Base-by-base conservation (phyloP, 1,140 invertebrate genomes). In the Atopsyche davidsoni region DNA sequence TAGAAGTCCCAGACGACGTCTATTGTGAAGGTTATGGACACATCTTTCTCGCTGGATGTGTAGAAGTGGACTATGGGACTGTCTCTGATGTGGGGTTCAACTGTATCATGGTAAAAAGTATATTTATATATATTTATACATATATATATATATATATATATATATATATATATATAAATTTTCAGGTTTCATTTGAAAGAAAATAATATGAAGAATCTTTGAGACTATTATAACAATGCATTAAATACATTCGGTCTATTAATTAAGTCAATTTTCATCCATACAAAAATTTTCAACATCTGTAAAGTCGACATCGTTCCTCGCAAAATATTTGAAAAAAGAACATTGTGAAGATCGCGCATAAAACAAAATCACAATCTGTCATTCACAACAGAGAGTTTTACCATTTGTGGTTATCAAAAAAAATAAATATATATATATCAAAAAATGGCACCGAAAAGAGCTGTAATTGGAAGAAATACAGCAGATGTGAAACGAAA, bases 21-120 rank as follows among this genome's bases (percentile, higher is more conserved):
- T 2, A 83, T 76, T 0, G 57, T 57, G 7, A 85, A 62, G 1
- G 63, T 73, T 42, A 81, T 78, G 9, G 59, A 61, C 7, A 79
- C 65, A 28, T 74, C 69, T 1, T 60, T 60, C 0, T 64, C 60
- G 14, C 77, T 76, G 19, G 79, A 73, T 0, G 81, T 79, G 0
- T 80, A 79, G 1, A 85, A 64, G 45, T 79, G 78, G 0, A 85
- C 68, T 45, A 78, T 79, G 1, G 73, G 72, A 11, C 68, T 70
- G 52, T 72, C 24, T 28, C n/a, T 28, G n/a, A 28, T 6, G 6
- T 28, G 24, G n/a, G 6, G 6, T n/a, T 7, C n/a, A 28, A 6
- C 11, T 13, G 17, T 36, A 36, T 14, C 4, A 9, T 36, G 6
- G 13, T 9, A 13, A 36, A 36, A 36, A 36, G 13, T 36, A 36